A percentile compares a stretch with the other conserved stretches of the same genome.
Evolutionary conservation across 2,113 vertebrate species (phyloP).

Genomic region (Pteropus alecto): DNA sequence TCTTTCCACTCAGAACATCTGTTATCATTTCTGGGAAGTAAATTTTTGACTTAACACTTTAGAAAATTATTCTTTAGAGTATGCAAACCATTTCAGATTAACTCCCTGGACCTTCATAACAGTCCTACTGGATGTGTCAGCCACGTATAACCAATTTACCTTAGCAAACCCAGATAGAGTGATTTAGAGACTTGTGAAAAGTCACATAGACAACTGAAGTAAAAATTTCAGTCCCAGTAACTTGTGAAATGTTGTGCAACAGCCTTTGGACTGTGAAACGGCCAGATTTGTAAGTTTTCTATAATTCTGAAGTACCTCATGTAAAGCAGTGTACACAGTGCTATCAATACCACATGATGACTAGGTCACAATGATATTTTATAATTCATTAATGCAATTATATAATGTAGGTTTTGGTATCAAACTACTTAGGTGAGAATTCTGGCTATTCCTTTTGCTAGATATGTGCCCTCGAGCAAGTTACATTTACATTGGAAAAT

Average conservation of each 20-base stretch:
- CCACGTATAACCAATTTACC: not conserved
- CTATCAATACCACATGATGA: not conserved
- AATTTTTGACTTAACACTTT: slow-evolving; percentile 19
- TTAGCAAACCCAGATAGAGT: not conserved
- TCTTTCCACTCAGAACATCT: not conserved
- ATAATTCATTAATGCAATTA: not conserved
- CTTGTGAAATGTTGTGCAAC: not conserved
- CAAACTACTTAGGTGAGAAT: not conserved
- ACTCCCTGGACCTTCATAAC: not conserved
- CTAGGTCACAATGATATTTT: not conserved
- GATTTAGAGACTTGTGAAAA: not conserved
- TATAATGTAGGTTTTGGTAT: not conserved
- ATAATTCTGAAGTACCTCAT: not conserved
- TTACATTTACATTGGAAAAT: not conserved
- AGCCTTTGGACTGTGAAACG: not conserved
- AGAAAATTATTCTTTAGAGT: not conserved
- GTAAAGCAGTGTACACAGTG: not conserved
- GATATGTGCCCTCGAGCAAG: not conserved
- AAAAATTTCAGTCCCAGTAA: not conserved
- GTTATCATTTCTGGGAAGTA: slow-evolving; percentile 22
- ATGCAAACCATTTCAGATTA: not conserved
- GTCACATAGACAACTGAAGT: not conserved
- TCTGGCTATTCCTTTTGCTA: not conserved
- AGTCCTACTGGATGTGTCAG: not conserved
- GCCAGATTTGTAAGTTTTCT: not conserved